Conservation (phyloP, 2,797 vertebrate species). For the Delichon dasypus region DNA sequence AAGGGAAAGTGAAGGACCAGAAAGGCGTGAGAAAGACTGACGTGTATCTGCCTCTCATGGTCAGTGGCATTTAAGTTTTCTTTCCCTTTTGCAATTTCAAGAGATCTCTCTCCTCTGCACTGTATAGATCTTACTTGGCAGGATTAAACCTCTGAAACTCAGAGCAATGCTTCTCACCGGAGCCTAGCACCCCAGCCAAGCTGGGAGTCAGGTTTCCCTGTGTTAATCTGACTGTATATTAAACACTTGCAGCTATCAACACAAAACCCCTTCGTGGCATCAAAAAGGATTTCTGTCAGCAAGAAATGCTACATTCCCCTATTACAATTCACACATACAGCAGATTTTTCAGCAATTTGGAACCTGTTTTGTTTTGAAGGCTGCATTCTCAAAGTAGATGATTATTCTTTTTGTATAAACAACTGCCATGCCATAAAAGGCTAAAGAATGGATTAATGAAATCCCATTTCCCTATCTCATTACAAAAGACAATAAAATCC, state of each 20-base stretch:
- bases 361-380: neutral
- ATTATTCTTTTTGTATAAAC: constrained; percentile 9
- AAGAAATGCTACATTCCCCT: constrained; percentile 14
- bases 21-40: neutral
- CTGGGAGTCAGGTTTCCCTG: neutral
- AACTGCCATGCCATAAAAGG: neutral
- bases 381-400: neutral
- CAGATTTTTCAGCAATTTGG: neutral
- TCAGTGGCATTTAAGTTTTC: neutral
- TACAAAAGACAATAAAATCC: neutral
- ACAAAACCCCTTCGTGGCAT: constrained; percentile 1
- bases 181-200: neutral
- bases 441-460: constrained; percentile 6
- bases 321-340: neutral
- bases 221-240: neutral
- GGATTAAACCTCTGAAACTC: neutral
- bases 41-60: neutral
- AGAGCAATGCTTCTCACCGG: neutral
- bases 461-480: constrained; percentile 8
- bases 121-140: neutral
- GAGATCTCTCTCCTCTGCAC: neutral
- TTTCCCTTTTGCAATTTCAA: neutral
- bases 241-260: constrained; percentile 38
- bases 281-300: neutral
- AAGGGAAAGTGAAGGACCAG: neutral